Evolutionary conservation across 2,113 vertebrate species (phyloP).

Genomic region (Andinoacara biseriatus): DNA sequence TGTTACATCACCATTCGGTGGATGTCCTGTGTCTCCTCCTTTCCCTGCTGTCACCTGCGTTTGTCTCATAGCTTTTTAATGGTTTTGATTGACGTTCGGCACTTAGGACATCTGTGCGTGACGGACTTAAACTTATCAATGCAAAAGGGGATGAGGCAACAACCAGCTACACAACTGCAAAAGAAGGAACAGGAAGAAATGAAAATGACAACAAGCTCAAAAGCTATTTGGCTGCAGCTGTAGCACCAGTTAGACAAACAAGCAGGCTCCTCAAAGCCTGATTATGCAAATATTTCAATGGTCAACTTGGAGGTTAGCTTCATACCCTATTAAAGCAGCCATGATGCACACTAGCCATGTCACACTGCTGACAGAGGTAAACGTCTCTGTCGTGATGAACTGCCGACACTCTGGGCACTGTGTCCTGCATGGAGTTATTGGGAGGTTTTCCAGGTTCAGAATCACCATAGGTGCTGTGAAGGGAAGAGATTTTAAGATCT

Average conservation of each 20-base stretch:
- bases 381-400: slow-evolving; percentile 70
- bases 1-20: not conserved
- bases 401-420: slow-evolving; percentile 74
- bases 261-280: not conserved
- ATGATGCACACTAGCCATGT: slow-evolving; percentile 69
- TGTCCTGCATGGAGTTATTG: slow-evolving; percentile 47
- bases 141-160: slow-evolving; percentile 80
- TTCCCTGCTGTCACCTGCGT: not conserved
- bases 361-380: slow-evolving; percentile 36
- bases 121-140: slow-evolving; percentile 54
- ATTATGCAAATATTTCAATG: slow-evolving; percentile 29
- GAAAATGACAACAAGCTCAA: not conserved
- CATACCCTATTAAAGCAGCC: slow-evolving; percentile 62
- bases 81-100: slow-evolving; percentile 56
- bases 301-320: not conserved
- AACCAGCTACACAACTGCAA: slow-evolving; percentile 75
- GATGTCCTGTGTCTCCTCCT: not conserved
- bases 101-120: slow-evolving; percentile 75
- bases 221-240: not conserved
- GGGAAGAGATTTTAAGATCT: not conserved
- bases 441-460: slow-evolving; percentile 59
- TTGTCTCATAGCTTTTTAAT: slow-evolving; percentile 65
- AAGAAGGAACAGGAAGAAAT: not conserved
- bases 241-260: not conserved
- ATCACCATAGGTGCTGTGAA: slow-evolving; percentile 72